phyloP scores from a whole-genome alignment of 2,113 vertebrate genomes.

The Neoarius graeffei region DNA sequence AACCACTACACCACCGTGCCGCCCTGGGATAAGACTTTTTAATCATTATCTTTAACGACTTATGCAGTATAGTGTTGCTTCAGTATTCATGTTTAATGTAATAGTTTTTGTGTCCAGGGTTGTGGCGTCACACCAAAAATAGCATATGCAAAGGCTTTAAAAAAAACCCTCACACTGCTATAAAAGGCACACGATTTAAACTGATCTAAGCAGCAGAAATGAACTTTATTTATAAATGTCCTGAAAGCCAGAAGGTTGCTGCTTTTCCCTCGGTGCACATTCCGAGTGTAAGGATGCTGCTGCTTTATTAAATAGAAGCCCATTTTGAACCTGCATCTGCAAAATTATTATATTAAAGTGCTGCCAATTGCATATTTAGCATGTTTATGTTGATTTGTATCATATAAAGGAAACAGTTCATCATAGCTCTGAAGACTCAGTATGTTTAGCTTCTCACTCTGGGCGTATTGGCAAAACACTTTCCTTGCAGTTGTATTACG shows the following conservation, averaged over 20 bases:
- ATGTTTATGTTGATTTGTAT: not conserved
- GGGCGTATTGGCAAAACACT: slow-evolving; percentile 37
- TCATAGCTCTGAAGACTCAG: not conserved
- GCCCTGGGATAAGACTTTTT: too few species aligned
- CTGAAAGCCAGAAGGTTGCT: not conserved
- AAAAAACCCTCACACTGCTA: not conserved
- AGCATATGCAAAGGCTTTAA: not conserved
- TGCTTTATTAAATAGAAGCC: slow-evolving; percentile 2
- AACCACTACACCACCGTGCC: too few species aligned
- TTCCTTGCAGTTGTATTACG: slow-evolving; percentile 14
- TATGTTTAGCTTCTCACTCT: not conserved
- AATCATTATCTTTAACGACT: not conserved
- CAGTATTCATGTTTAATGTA: not conserved
- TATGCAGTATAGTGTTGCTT: not conserved
- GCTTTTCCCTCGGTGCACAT: not conserved
- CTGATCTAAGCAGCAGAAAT: not conserved
- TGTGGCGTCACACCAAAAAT: not conserved
- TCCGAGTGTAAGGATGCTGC: not conserved
- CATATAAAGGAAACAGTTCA: slow-evolving; percentile 25
- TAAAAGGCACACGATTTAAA: not conserved
- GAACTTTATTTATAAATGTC: not conserved
- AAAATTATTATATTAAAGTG: not conserved
- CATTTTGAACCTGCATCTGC: not conserved
- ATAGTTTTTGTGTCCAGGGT: not conserved
- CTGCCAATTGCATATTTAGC: not conserved